Evolutionary conservation across 1,140 invertebrate genomes (phyloP), one percentile per base, ranked within the genome.

Genomic region (Drosophila tani): DNA sequence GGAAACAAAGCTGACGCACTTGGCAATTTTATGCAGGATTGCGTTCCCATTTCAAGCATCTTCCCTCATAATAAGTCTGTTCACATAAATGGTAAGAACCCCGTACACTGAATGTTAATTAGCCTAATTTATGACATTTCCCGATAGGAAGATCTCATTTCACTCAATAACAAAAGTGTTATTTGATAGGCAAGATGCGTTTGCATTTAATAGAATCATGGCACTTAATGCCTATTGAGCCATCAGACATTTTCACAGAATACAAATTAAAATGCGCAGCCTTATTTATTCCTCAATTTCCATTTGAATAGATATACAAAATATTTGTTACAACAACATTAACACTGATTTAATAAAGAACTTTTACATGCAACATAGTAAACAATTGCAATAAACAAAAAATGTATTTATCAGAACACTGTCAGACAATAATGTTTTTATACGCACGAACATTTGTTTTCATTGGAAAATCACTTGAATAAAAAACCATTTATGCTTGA

Each of bases 101-200:
- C 14, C 19, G 8, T 55, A 55, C 51, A 55, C 19, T 2, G 32
- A 55, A 19, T 55, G 19, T 21, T 55, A 55, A 55, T 40, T 55
- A 38, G 5, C 7, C 4, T n/a, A 43, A 57, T 9, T 21, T 6
- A 32, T 32, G 9, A 1, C 2, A 51, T 32, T 12, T 32, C 12
- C 1, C 9, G 6, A 19, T 29, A 55, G 17, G 17, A 15, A 38
- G 8, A 38, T 38, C 19, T 55, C 8, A 38, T 55, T 38, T 38
- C 6, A 19, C 29, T 35, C 9, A 6, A 19, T 35, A 35, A 19
- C 27, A 15, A 12, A 56, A 57, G 3, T 57, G 1, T 0, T n/a
- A 38, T 15, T 57, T 40, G 35, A 57, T 57, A 57, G 21, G 15
- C 55, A 57, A 40, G 14, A 57, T n/a, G 15, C 35, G 19, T 41